Base-by-base conservation (phyloP, 2,888 invertebrate species). In the Synergus gifuensis region DNA sequence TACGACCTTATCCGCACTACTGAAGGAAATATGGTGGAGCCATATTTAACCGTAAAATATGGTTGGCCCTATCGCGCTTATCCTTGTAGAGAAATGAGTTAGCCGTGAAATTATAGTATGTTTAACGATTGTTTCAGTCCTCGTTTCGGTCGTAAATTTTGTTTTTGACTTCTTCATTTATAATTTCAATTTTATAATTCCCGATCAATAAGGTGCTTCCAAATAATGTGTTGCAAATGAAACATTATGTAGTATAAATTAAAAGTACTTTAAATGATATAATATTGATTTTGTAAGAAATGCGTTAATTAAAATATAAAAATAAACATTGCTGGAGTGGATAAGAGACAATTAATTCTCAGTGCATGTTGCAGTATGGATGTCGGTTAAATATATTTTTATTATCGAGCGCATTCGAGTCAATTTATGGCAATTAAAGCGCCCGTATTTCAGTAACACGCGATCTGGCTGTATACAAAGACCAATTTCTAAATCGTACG, bases 381-480 rank as follows among this genome's bases (percentile, higher is more conserved):
- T 58, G 81, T 78, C 77, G 78, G 58, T 79, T 81, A 83, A 85
- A 85, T 83, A 73, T 67, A 80, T 82, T 84, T 81, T 83, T 82
- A 85, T 84, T 83, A 84, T 82, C 81, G 81, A 81, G 82, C 81
- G 79, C 80, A 83, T 82, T 80, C 67, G 81, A 77, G 79, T 81
- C 86, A 85, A 86, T 88, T 86, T 86, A 86, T 84, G 84, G 80
- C 87, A 88, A 88, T 89, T 89, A 85, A 83, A 80, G 81, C 80
- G 85, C 89, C 88, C 89, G 88, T 88, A 89, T 89, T 87, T 86
- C 84, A 82, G 85, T 83, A 85, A 85, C 83, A 83, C 84, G 85
- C 82, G 86, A 73, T 49, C 69, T 36, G 49, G 28, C 36, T 36
- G 12, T 54, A 46, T n/a, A 73, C 49, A 73, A 73, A 73, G 67